These are phyloP conservation scores for Anthopleura xanthogrammica DNA, from an alignment of 92 coral and sea anemone genomes.

Conservation along the genomic window DNA sequence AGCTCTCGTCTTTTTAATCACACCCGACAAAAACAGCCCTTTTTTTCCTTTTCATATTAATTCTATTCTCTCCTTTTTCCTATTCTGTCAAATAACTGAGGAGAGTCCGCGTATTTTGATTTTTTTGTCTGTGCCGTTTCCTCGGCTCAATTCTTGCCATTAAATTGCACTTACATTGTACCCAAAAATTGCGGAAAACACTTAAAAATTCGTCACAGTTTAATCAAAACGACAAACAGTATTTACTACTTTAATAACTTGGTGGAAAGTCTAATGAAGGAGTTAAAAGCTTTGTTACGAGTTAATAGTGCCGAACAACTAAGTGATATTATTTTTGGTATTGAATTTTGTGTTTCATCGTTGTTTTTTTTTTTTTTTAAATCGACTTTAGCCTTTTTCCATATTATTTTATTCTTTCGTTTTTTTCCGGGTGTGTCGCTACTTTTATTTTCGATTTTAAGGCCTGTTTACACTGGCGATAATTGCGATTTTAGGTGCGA, in stretches of 20 bases:
- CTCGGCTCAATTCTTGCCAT: neutral
- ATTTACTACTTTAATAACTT: neutral
- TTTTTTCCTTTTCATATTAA: too few species aligned
- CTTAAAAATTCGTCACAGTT: neutral
- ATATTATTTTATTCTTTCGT: too few species aligned
- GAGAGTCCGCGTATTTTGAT: neutral
- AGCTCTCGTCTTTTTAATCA: too few species aligned
- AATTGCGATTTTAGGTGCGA: too few species aligned
- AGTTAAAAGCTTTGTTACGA: neutral
- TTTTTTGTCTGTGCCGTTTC: neutral
- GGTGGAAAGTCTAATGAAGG: neutral
- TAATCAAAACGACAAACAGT: conserved; percentile 4
- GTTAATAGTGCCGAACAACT: neutral
- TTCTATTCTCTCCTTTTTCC: too few species aligned
- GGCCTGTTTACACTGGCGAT: too few species aligned
- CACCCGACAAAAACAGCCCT: too few species aligned
- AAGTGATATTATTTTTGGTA: too few species aligned
- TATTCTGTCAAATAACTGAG: neutral
- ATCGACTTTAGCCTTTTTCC: neutral
- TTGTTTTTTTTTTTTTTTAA: too few species aligned
- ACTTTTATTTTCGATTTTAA: too few species aligned
- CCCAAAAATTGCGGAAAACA: neutral
- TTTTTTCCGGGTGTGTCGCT: too few species aligned
- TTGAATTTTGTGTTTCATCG: too few species aligned
- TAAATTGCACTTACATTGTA: neutral